A percentile compares a stretch with the other conserved stretches of the same genome.
Evolutionary conservation across 2,113 vertebrate genomes (phyloP).

Genomic region (Cyphomyrus plagiostoma): DNA sequence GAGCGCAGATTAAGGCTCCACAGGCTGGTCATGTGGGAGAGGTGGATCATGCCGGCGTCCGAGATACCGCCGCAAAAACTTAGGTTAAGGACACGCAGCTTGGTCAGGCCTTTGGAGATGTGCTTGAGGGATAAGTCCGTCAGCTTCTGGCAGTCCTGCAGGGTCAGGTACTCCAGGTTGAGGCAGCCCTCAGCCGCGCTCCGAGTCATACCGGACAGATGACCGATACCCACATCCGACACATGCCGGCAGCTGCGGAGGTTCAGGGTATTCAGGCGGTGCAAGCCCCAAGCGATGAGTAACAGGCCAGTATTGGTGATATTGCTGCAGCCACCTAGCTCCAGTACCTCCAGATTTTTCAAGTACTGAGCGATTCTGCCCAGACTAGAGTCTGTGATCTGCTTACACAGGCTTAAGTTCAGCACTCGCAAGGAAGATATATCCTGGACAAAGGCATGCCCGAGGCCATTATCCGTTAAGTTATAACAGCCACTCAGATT

Average conservation of each 20-base stretch:
- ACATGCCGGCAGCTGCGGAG: conserved; percentile 94
- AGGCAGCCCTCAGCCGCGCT: conserved; percentile 92
- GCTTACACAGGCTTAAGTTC: conserved; percentile 95
- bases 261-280: conserved; percentile 94
- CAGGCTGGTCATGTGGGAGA: conserved; percentile 92
- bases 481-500: conserved; percentile 99
- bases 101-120: conserved; percentile 83
- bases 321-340: conserved; percentile 95
- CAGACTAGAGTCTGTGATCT: conserved; percentile 97
- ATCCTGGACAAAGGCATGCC: conserved; percentile 96
- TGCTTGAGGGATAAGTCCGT: conserved; percentile 93
- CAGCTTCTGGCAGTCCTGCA: conserved; percentile 98
- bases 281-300: conserved; percentile 93
- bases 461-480: conserved; percentile 96
- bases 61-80: conserved; percentile 97
- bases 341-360: conserved; percentile 90
- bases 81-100: conserved; percentile 89
- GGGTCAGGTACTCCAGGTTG: conserved; percentile 86
- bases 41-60: conserved; percentile 91
- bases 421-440: conserved; percentile 87
- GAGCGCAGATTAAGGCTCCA: conserved; percentile 91
- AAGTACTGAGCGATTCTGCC: conserved; percentile 95
- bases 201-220: conserved; percentile 94
- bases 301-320: conserved; percentile 95
- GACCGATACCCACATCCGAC: conserved; percentile 94